These are phyloP conservation scores for Cirrhinus mrigala DNA, from an alignment of 2,797 vertebrate genomes.

Conservation along the genomic window DNA sequence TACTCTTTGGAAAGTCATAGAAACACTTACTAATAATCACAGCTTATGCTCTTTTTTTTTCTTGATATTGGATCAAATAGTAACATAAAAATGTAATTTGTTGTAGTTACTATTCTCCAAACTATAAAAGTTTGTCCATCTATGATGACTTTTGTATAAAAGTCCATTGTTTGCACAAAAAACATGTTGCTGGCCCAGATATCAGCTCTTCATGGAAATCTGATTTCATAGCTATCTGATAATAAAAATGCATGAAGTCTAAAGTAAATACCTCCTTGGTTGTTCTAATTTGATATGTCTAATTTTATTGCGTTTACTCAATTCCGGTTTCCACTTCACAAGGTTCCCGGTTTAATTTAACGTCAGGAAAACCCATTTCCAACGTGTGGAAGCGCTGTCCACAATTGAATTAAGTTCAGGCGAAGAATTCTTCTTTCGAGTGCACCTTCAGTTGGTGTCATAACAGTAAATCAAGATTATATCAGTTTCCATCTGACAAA, in stretches of 20 bases:
- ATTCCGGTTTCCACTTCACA: conserved; percentile 1
- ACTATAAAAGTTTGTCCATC: background rate
- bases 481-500: conserved; percentile 34
- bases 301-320: background rate
- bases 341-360: conserved; percentile 10
- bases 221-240: background rate
- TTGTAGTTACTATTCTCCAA: background rate
- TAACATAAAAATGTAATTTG: background rate
- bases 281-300: conserved; percentile 3
- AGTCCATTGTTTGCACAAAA: background rate
- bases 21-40: background rate
- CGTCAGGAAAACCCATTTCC: background rate
- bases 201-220: conserved; percentile 2
- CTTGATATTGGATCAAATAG: background rate
- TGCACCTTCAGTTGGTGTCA: conserved; percentile 14
- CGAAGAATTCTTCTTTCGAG: background rate
- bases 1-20: background rate
- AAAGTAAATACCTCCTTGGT: background rate
- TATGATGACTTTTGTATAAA: background rate
- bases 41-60: background rate
- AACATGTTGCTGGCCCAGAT: background rate
- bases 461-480: conserved; percentile 20
- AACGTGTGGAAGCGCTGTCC: background rate
- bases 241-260: conserved; percentile 2
- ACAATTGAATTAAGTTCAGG: conserved; percentile 1